Base-by-base conservation (phyloP, 2,888 invertebrate species). In the Rhagonycha fulva region DNA sequence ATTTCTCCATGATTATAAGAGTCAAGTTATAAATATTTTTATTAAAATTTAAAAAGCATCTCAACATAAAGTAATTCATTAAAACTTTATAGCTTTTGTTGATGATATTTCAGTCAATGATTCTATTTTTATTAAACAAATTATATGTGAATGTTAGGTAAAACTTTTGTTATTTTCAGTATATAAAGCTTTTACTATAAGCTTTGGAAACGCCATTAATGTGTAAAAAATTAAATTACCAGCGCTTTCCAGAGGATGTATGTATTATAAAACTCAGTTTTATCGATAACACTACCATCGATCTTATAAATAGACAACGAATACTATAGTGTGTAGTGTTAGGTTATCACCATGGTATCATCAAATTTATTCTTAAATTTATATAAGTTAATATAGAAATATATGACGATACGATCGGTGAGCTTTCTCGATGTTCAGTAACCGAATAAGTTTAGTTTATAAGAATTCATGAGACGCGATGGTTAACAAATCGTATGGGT, bases 361-460 rank as follows among this genome's bases (percentile, higher is more conserved):
- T 66, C 63, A 24, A 68, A 32, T 68, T 47, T 47, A 68, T 68
- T 26, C 47, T 30, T 14, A 9, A 68, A 26, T 47, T 66, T 66
- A 66, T 66, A 24, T 24, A 66, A 66, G 63, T 66, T 66, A 66
- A 66, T 66, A 26, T 66, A 66, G 63, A n/a, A 23, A 66, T 26
- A 66, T 66, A 26, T 26, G 63, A 66, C 63, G 23, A 24, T 24
- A 66, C 26, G n/a, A 66, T 66, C 63, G 11, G 63, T 66, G 63
- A 26, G 63, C 63, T 66, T 66, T 66, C 63, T 26, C 26, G 26
- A 23, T 24, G 24, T 66, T 66, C 26, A 66, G 63, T 66, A 66
- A 66, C 63, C 26, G 63, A 66, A 24, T 66, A 66, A 66, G 63
- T 66, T 66, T 66, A 66, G 63, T 66, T 66, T 66, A 66, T 66